Evolutionary conservation across 2,113 vertebrate species (phyloP).

Genomic region (Triplophysa dalaica): DNA sequence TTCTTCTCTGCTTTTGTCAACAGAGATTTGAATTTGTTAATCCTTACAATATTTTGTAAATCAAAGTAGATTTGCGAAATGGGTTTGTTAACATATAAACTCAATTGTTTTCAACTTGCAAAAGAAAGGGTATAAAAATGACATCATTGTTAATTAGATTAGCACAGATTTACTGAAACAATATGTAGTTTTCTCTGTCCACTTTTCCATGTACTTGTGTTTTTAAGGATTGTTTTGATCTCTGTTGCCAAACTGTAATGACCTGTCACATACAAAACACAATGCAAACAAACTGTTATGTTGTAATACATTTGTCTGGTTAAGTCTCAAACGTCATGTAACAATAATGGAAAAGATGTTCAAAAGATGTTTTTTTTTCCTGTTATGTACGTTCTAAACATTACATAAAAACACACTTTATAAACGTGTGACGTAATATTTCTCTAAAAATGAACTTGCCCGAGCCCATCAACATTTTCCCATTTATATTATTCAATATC

Average conservation of each 20-base stretch:
- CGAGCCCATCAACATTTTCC: too few relatives aligned
- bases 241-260: constrained; percentile 19
- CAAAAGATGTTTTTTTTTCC: neutral
- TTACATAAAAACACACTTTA: constrained; percentile 5
- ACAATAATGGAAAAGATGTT: constrained; percentile 4
- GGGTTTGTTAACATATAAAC: neutral
- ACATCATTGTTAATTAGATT: neutral
- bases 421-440: constrained; percentile 10
- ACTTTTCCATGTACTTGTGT: neutral
- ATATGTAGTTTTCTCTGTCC: neutral
- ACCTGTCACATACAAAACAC: neutral
- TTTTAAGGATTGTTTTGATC: neutral
- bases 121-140: neutral
- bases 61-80: neutral
- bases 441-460: neutral
- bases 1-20: neutral
- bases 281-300: neutral
- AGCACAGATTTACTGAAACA: neutral
- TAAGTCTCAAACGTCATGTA: neutral
- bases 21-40: neutral
- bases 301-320: neutral
- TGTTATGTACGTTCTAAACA: neutral
- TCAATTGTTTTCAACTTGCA: neutral
- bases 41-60: neutral
- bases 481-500: too few relatives aligned